Evolutionary conservation across 2,888 invertebrate genomes (phyloP).

Genomic region (Synanthedon myopaeformis): DNA sequence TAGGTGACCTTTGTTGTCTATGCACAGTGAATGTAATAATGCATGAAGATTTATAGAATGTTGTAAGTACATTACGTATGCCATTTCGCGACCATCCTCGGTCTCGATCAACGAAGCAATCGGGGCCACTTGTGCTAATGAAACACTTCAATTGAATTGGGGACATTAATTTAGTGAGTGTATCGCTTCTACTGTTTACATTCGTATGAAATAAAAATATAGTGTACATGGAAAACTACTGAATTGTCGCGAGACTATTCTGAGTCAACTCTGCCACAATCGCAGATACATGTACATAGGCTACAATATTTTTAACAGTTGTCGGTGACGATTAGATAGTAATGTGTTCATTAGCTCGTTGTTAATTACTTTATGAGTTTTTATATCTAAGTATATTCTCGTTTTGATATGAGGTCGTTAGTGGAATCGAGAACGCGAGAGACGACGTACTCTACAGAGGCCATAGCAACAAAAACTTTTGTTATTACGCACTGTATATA

Average conservation of each 20-base stretch:
- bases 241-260: background rate
- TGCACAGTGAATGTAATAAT: too few relatives aligned
- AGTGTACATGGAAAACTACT: conserved; percentile 12
- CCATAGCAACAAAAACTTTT: conserved; percentile 16
- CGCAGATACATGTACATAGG: too few relatives aligned
- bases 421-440: conserved; percentile 20
- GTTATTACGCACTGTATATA: conserved; percentile 1
- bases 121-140: conserved; percentile 70
- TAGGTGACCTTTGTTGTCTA: too few relatives aligned
- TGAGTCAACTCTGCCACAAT: too few relatives aligned
- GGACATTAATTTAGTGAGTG: conserved; percentile 60
- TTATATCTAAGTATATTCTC: conserved; percentile 1
- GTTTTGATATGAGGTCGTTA: conserved; percentile 12
- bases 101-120: conserved; percentile 62
- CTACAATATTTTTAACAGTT: background rate
- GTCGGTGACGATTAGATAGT: background rate
- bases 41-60: conserved; percentile 4
- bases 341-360: background rate
- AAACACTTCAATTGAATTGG: conserved; percentile 70
- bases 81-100: conserved; percentile 38
- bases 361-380: background rate
- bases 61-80: conserved; percentile 21
- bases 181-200: conserved; percentile 46
- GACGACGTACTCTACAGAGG: conserved; percentile 24
- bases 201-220: conserved; percentile 18